Evolutionary conservation across 2,888 invertebrate genomes (phyloP).

Genomic region (Dorcus hopei): DNA sequence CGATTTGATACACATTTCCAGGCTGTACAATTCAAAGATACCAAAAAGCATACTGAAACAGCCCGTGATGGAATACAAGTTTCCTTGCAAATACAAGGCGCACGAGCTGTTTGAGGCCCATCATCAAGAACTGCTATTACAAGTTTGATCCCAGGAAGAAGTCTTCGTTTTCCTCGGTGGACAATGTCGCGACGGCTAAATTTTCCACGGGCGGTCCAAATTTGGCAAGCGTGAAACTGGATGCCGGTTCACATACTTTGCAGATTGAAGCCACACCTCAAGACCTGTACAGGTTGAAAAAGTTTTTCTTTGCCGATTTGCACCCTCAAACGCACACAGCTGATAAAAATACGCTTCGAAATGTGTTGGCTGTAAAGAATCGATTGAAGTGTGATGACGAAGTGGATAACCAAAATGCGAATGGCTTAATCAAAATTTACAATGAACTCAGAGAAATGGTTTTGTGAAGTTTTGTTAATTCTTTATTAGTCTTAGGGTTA

Average conservation of each 20-base stretch:
- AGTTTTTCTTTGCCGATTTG: constrained; percentile 31
- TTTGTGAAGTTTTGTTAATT: constrained; percentile 4
- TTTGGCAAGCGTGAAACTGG: constrained; percentile 29
- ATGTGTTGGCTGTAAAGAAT: not conserved
- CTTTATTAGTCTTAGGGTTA: not conserved
- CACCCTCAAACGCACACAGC: constrained; percentile 1
- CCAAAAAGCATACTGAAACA: not conserved
- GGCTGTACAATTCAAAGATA: constrained; percentile 5
- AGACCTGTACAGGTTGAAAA: constrained; percentile 33
- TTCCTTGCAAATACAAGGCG: constrained; percentile 27
- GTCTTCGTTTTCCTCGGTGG: constrained; percentile 29
- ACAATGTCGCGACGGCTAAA: constrained; percentile 24
- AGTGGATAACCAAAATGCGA: not conserved
- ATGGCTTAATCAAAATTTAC: constrained; percentile 6
- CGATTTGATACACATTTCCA: constrained; percentile 5
- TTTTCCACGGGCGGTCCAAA: constrained; percentile 25
- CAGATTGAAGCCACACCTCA: constrained; percentile 26
- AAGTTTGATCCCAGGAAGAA: constrained; percentile 34
- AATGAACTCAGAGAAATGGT: constrained; percentile 6
- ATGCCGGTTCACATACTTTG: constrained; percentile 27
- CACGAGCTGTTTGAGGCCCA: constrained; percentile 31
- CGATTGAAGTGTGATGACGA: constrained; percentile 3
- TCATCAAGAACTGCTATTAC: constrained; percentile 40
- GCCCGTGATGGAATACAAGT: constrained; percentile 27
- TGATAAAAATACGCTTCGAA: constrained; percentile 7